Evolutionary conservation across 30 jellyfish, hydroid and myxozoan genomes (phyloP), one percentile per base, ranked within the genome.

Genomic region (Mastigias papua): DNA sequence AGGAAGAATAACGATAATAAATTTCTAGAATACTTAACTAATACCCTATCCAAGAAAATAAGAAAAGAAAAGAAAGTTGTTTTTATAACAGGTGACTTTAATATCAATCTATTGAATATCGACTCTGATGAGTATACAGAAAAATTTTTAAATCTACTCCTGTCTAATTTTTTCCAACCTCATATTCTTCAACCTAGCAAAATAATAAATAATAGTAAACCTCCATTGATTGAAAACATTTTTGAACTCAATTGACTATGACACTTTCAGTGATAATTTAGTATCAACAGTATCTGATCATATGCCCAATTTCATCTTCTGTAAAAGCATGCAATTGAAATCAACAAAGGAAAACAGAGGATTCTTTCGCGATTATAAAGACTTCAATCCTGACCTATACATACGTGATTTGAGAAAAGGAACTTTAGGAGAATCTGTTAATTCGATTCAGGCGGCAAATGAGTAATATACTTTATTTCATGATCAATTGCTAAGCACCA

Each of bases 141-240:
- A 69, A 82, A 30, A 20, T 80, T 82, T 27, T 5, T 82, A 49
- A 82, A 82, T 82, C 73, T 50, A 9, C 37, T 82, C 80, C 70
- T 82, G n/a, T 82, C 92, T 0, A 68, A 82, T 69, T 69, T 82
- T 54, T 82, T 68, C 81, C 92, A 82, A 33, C 92, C 78, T 7
- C 86, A 66, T 65, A 80, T 63, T 13, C 73, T 65, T 19, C 81
- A 61, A 82, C 90, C 90, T 22, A 80, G 73, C 37, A 82, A 69
- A 82, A 49, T 68, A 13, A 27, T 54, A 6, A 35, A 66, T 25
- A 48, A 34, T 57, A 49, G 63, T 25, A 67, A 67, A 51, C 92
- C 92, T 26, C 32, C 92, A 50, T 69, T 82, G 57, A 82, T 82
- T 21, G 92, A 82, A 1, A 82, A 82, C 31, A 82, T 82, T 0